Evolutionary conservation across 2,113 vertebrate species (phyloP), one percentile per base, ranked within the genome.

Genomic region (Tilapia sparmanii): DNA sequence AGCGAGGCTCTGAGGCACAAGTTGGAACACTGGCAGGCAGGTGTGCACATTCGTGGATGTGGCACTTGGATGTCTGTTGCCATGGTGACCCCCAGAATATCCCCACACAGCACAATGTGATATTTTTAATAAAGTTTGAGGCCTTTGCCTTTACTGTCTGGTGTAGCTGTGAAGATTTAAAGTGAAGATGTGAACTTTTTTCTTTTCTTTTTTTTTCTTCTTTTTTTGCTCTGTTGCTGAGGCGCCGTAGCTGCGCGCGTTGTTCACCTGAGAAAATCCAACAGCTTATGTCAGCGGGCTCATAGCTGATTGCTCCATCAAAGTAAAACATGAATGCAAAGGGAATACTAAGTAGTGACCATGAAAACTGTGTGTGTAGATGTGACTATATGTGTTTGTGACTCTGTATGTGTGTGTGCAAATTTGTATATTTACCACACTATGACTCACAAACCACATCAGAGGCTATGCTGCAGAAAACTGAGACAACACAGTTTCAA

Each of bases 371-470:
- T 81, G 63, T 90, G 54, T 83, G 31, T 80, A 63, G 26, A 59
- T 66, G 33, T 89, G 84, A 86, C 29, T 82, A 55, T 29, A 86
- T 83, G 82, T 86, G 59, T 78, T 35, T 84, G 68, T 85, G 71
- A 53, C 22, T 82, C 10, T 76, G 84, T 82, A 38, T 76, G 61
- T 82, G 90, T 91, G 82, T 88, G 87, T 50, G 57, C 90, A 89
- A 86, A 90, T 90, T 87, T 90, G 91, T 94, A 85, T 93, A 92
- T 94, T 95, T 90, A 95, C 94, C 95, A 94, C 94, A 94, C 52
- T 68, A 91, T 95, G 94, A 96, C 89, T 95, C 92, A 94, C 50
- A 92, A 91, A 91, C 95, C 96, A 95, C 96, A 95, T 95, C 95
- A 95, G 89, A 96, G 87, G 89, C 89, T 76, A 31, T 86, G 91